Conservation (phyloP, 2,113 vertebrate genomes). For the Sturnira hondurensis region DNA sequence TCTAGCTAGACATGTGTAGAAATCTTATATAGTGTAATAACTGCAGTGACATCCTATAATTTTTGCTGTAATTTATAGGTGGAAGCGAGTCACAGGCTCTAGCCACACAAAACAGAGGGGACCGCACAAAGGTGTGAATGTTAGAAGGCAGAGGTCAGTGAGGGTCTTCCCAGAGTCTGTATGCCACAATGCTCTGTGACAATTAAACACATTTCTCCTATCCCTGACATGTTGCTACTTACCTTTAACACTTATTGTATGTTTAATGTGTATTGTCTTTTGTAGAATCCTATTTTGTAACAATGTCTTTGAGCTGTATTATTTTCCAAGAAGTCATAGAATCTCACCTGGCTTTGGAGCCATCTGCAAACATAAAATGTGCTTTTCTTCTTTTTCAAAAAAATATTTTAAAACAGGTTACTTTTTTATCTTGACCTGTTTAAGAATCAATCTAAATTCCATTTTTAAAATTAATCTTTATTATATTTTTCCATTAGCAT, state of each 20-base stretch:
- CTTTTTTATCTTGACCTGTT: too few relatives aligned
- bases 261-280: background rate
- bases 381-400: background rate
- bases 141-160: background rate
- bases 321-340: background rate
- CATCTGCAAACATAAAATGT: background rate
- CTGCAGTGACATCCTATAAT: background rate
- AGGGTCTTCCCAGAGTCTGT: background rate
- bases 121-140: too few relatives aligned
- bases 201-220: background rate
- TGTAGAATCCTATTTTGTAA: background rate
- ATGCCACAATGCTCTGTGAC: background rate
- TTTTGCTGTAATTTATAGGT: background rate
- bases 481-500: too few relatives aligned
- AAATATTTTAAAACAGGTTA: too few relatives aligned
- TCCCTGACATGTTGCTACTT: background rate
- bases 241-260: background rate
- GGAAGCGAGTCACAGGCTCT: background rate
- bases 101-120: background rate
- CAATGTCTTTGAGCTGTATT: background rate
- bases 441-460: too few relatives aligned
- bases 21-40: background rate
- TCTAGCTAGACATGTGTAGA: background rate
- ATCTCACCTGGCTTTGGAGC: background rate
- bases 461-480: too few relatives aligned